Evolutionary conservation across 2,113 vertebrate species (phyloP).

Genomic region (Ciconia maguari): DNA sequence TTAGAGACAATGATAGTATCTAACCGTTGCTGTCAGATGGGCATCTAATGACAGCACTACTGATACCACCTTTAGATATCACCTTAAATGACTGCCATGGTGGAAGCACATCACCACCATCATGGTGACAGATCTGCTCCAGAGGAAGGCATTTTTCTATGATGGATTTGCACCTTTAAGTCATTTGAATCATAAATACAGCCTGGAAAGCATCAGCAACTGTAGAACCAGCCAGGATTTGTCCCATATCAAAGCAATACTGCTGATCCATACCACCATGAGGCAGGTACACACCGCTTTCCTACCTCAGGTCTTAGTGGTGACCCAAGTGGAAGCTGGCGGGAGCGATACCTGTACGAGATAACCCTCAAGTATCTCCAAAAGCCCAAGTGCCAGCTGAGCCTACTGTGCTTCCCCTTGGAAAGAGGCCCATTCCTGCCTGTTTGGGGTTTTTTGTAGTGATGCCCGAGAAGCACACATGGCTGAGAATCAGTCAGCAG

Average conservation of each 20-base stretch:
- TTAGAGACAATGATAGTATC: fast-evolving
- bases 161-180: background rate
- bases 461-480: background rate
- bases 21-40: background rate
- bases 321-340: background rate
- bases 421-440: background rate
- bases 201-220: background rate
- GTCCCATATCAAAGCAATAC: background rate
- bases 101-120: background rate
- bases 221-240: background rate
- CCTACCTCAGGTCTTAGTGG: background rate
- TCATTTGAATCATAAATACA: background rate
- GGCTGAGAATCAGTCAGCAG: background rate
- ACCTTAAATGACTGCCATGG: background rate
- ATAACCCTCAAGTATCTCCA: background rate
- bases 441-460: background rate
- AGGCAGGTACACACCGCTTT: background rate
- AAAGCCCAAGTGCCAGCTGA: background rate
- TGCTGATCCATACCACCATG: background rate
- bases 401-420: background rate
- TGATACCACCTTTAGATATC: background rate
- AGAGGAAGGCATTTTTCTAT: background rate
- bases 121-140: background rate
- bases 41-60: background rate
- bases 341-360: fast-evolving